phyloP scores from a whole-genome alignment of 2,797 vertebrate genomes.

The Aldrovandia affinis region DNA sequence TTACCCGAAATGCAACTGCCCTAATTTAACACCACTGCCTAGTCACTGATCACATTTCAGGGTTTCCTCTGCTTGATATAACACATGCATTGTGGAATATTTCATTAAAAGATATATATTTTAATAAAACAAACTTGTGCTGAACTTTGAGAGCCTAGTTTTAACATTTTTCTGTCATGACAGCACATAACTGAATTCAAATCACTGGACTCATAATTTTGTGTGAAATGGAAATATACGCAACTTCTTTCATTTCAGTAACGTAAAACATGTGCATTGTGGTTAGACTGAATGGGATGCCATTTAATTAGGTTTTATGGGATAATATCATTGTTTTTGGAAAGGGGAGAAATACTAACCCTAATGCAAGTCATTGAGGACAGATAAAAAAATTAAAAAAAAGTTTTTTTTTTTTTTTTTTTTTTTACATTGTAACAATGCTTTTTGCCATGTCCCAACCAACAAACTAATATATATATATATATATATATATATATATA shows the following conservation, averaged over 20 bases:
- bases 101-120: no score
- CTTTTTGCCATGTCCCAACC: no score
- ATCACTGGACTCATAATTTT: neutral
- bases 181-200: no score
- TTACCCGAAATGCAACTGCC: neutral
- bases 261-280: neutral
- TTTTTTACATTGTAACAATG: no score
- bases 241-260: neutral
- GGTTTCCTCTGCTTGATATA: neutral
- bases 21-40: slow-evolving; percentile 1
- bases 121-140: no score
- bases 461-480: no score
- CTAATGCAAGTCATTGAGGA: neutral
- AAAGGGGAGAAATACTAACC: neutral
- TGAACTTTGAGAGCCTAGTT: no score
- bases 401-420: no score
- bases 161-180: no score
- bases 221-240: neutral
- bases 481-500: no score
- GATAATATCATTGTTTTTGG: neutral
- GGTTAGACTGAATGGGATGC: neutral
- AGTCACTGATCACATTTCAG: neutral
- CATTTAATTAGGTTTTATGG: neutral
- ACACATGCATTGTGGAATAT: no score
- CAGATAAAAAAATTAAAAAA: no score